Conservation (phyloP, 2,797 vertebrate species). For the Lophotriccus pileatus region DNA sequence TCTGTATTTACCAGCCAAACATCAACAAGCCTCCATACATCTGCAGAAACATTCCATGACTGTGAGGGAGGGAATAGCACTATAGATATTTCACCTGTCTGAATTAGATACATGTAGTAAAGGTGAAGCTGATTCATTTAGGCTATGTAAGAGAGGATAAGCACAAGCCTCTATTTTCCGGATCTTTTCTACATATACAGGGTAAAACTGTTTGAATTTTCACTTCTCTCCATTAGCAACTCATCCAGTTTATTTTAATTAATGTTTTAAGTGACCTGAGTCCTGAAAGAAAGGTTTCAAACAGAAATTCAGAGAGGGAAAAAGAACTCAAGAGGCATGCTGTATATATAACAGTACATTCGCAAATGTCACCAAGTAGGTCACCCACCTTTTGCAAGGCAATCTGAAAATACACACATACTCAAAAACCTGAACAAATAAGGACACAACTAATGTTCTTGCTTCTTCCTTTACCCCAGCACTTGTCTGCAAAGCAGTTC, state of each 20-base stretch:
- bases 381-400: not conserved
- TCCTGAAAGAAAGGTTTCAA: not conserved
- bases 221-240: not conserved
- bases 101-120: not conserved
- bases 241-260: not conserved
- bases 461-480: conserved; percentile 47
- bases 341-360: not conserved
- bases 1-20: not conserved
- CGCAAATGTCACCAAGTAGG: not conserved
- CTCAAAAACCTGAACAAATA: not conserved
- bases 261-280: not conserved
- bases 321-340: not conserved
- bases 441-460: conserved; percentile 24
- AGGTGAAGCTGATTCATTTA: not conserved
- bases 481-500: conserved; percentile 21
- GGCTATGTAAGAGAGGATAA: not conserved
- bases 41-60: not conserved
- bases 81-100: not conserved
- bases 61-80: not conserved
- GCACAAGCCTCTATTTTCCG: not conserved
- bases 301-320: not conserved
- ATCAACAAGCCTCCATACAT: not conserved
- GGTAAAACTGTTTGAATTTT: not conserved
- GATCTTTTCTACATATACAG: not conserved
- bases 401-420: not conserved